Evolutionary conservation across 1,140 invertebrate genomes (phyloP).

Genomic region (Lerema accius): DNA sequence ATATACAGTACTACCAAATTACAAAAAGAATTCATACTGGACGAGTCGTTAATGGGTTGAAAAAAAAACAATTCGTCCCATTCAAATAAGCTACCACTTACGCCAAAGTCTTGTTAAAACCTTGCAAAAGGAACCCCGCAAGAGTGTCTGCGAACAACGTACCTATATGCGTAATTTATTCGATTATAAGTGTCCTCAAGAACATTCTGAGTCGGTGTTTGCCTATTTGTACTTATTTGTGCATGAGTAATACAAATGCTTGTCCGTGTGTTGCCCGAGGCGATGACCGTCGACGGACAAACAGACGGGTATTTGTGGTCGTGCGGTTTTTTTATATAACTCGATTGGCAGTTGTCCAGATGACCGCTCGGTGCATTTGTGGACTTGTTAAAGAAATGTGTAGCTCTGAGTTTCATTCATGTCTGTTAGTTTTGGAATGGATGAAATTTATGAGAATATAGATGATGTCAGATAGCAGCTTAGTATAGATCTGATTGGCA

Average conservation of each 20-base stretch:
- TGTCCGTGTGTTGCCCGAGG: slow-evolving; percentile 35
- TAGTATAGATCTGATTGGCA: no score
- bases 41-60: no score
- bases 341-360: slow-evolving; percentile 39
- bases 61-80: slow-evolving; percentile 6
- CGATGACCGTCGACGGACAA: slow-evolving; percentile 41
- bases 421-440: no score
- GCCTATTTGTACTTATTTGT: slow-evolving; percentile 28
- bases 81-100: not conserved
- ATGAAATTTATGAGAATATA: slow-evolving; percentile 1
- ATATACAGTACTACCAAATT: no score
- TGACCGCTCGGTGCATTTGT: slow-evolving; percentile 41
- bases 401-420: no score
- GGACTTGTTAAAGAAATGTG: slow-evolving; percentile 13
- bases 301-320: slow-evolving; percentile 29
- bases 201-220: slow-evolving; percentile 23
- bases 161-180: slow-evolving; percentile 22
- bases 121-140: not conserved
- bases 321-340: slow-evolving; percentile 37
- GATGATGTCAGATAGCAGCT: slow-evolving; percentile 45
- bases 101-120: not conserved
- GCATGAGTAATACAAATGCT: slow-evolving; percentile 32
- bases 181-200: slow-evolving; percentile 24
- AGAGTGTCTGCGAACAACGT: slow-evolving; percentile 1
- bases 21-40: no score